phyloP scores from a whole-genome alignment of 1,140 invertebrate species.

The Hycleus cichorii region DNA sequence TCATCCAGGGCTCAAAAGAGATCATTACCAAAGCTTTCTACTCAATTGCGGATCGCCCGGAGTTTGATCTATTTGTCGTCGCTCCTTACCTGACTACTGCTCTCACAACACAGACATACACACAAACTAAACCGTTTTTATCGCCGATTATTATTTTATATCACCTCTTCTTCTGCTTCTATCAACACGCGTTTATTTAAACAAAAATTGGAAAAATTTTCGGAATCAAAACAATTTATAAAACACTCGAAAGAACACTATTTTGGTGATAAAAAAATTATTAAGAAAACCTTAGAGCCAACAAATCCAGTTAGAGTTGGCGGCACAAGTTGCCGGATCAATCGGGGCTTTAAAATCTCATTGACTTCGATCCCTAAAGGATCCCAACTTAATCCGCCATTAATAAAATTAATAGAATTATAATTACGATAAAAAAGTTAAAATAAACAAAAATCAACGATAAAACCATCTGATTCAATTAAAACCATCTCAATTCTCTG shows the following conservation, averaged over 20 bases:
- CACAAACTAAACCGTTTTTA: neutral
- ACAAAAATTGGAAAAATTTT: too few species aligned
- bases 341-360: too few species aligned
- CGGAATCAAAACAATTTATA: slow-evolving; percentile 9
- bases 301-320: slow-evolving; percentile 41
- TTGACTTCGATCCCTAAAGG: too few species aligned
- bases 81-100: slow-evolving; percentile 30
- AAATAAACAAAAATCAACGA: too few species aligned
- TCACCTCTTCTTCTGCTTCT: neutral
- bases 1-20: slow-evolving; percentile 43
- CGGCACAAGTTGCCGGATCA: slow-evolving; percentile 35
- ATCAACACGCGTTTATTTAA: too few species aligned
- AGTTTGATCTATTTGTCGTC: slow-evolving; percentile 43
- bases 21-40: slow-evolving; percentile 45
- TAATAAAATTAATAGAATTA: too few species aligned
- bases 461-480: too few species aligned
- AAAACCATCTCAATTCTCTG: too few species aligned
- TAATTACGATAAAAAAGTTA: too few species aligned
- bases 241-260: slow-evolving; percentile 26
- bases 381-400: too few species aligned
- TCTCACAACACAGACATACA: too few species aligned
- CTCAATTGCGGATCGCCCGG: slow-evolving; percentile 42
- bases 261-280: slow-evolving; percentile 38
- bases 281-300: slow-evolving; percentile 40
- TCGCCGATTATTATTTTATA: slow-evolving; percentile 27